These are phyloP conservation scores for Acanthacorydalis orientalis DNA, from an alignment of 2,888 invertebrate species.

Conservation along the genomic window DNA sequence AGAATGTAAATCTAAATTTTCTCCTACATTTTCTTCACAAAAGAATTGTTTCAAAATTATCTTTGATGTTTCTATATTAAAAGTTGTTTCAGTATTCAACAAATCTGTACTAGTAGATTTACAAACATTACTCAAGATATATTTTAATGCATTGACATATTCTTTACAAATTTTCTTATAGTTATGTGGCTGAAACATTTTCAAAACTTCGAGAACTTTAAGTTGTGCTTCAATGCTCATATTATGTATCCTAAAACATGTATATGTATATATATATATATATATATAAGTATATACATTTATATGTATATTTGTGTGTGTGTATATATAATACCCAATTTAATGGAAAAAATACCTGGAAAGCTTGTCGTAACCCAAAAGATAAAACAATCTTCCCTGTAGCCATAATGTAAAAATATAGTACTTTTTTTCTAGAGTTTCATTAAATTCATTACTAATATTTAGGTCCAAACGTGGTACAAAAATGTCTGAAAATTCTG, in stretches of 20 bases:
- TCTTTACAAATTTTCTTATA: slow-evolving; percentile 31
- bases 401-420: slow-evolving; percentile 46
- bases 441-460: slow-evolving; percentile 30
- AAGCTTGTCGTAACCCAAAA: slow-evolving; percentile 36
- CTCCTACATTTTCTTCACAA: slow-evolving; percentile 22
- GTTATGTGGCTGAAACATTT: slow-evolving; percentile 31
- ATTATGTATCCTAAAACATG: slow-evolving; percentile 30
- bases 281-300: slow-evolving; percentile 7
- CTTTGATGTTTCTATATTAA: too few relatives aligned
- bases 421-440: slow-evolving; percentile 21
- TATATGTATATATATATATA: slow-evolving; percentile 8
- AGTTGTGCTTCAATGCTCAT: slow-evolving; percentile 36
- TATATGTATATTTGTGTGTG: slow-evolving; percentile 6
- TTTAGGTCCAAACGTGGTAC: slow-evolving; percentile 30
- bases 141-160: slow-evolving; percentile 24
- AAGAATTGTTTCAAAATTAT: slow-evolving; percentile 29
- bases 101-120: background rate
- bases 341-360: slow-evolving; percentile 23
- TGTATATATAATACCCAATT: slow-evolving; percentile 12
- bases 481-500: slow-evolving; percentile 36
- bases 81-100: slow-evolving; percentile 17
- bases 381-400: slow-evolving; percentile 46
- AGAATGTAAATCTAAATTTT: slow-evolving; percentile 17
- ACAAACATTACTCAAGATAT: background rate
- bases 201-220: slow-evolving; percentile 34